Evolutionary conservation across 2,888 invertebrate genomes (phyloP).

Genomic region (Lasioglossum oenotherae): DNA sequence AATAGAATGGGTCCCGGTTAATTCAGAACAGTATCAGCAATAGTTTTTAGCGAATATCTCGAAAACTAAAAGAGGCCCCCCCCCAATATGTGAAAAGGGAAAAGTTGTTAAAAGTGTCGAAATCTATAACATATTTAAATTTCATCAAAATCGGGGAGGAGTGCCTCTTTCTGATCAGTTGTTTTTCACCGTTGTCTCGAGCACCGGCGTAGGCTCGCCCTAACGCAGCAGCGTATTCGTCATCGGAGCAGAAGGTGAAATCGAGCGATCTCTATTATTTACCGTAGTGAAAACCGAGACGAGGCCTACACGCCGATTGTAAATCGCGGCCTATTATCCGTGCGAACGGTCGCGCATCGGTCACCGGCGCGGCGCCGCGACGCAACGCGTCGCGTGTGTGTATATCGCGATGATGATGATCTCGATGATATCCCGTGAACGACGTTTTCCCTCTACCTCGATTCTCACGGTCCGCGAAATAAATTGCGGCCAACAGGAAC

Average conservation of each 20-base stretch:
- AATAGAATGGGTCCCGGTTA: no score
- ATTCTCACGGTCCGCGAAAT: conserved; percentile 58
- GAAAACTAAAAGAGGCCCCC: no score
- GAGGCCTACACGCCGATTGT: conserved; percentile 29
- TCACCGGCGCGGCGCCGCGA: conserved; percentile 17
- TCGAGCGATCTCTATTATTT: conserved; percentile 59
- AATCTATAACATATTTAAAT: no score
- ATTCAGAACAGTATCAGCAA: no score
- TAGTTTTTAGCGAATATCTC: no score
- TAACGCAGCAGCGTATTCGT: conserved; percentile 39
- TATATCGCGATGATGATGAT: conserved; percentile 11
- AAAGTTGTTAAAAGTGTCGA: no score
- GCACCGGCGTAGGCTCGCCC: conserved; percentile 31
- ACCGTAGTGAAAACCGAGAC: conserved; percentile 57
- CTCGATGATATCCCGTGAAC: conserved; percentile 9
- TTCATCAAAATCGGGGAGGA: no score
- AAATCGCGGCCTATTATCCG: conserved; percentile 56
- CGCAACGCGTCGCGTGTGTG: neutral
- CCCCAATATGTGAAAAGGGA: no score
- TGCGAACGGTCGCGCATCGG: conserved; percentile 49
- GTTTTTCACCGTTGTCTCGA: neutral
- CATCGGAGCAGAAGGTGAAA: conserved; percentile 53
- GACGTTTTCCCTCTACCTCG: conserved; percentile 36
- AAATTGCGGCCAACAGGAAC: conserved; percentile 26
- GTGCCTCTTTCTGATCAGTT: no score